Evolutionary conservation across 2,888 invertebrate genomes (phyloP).

Genomic region (Didymodactylos carnosus): DNA sequence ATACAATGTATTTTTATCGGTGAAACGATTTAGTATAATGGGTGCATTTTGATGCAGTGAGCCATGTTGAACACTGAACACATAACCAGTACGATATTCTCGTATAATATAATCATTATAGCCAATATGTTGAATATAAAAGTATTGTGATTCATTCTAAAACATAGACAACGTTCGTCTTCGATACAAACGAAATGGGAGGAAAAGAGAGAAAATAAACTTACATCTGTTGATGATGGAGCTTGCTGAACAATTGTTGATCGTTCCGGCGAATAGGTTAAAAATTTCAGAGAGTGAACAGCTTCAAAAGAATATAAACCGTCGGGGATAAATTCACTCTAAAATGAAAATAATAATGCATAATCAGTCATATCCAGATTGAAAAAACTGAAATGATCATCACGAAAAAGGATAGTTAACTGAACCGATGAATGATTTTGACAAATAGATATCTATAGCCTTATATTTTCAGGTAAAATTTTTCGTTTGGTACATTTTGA

Average conservation of each 20-base stretch:
- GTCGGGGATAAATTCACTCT: background rate
- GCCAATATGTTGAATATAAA: background rate
- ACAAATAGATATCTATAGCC: too few relatives aligned
- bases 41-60: background rate
- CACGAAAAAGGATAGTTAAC: too few relatives aligned
- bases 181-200: too few relatives aligned
- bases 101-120: background rate
- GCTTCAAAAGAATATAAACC: background rate
- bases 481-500: too few relatives aligned
- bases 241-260: background rate
- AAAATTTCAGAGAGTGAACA: background rate
- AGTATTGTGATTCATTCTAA: background rate
- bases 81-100: background rate
- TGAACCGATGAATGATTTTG: too few relatives aligned
- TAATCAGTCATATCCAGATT: background rate
- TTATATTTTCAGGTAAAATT: too few relatives aligned
- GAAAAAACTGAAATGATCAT: background rate
- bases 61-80: background rate
- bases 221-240: too few relatives aligned
- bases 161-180: too few relatives aligned
- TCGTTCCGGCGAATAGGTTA: background rate
- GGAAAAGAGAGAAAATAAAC: background rate
- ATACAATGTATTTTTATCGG: background rate
- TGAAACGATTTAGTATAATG: background rate
- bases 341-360: background rate